These are phyloP conservation scores for Agrotis exclamationis DNA, from an alignment of 2,888 invertebrate species.

Conservation along the genomic window DNA sequence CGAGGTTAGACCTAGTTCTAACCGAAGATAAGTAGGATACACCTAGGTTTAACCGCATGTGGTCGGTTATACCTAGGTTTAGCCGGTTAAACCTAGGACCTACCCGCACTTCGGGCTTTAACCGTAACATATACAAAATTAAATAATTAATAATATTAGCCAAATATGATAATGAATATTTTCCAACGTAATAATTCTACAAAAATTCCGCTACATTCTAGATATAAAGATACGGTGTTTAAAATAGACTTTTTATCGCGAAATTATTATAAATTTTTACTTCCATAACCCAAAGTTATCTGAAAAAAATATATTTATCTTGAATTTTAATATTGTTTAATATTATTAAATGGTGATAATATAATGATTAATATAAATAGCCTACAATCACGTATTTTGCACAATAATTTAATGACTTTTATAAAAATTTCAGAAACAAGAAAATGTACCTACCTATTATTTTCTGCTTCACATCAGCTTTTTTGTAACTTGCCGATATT, in stretches of 20 bases:
- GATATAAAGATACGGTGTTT: slow-evolving; percentile 67
- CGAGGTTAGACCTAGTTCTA: no score
- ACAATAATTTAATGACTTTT: slow-evolving; percentile 19
- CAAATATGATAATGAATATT: slow-evolving; percentile 11
- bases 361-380: slow-evolving; percentile 63
- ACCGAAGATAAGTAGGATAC: no score
- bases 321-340: slow-evolving; percentile 80
- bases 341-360: slow-evolving; percentile 77
- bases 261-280: slow-evolving; percentile 76
- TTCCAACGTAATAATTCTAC: slow-evolving; percentile 29
- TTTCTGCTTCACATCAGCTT: slow-evolving; percentile 9
- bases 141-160: no score
- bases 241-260: slow-evolving; percentile 80
- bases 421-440: slow-evolving; percentile 12
- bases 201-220: slow-evolving; percentile 53
- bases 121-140: no score
- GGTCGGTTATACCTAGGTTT: no score
- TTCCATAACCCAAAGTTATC: slow-evolving; percentile 82
- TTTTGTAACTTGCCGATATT: slow-evolving; percentile 24
- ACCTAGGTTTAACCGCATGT: no score
- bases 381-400: slow-evolving; percentile 40
- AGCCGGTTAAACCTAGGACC: no score
- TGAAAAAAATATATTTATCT: slow-evolving; percentile 85
- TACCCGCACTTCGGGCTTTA: no score
- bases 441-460: slow-evolving; percentile 19